These are phyloP conservation scores for Lasiurus cinereus DNA, from an alignment of 2,113 vertebrate genomes.

Conservation along the genomic window DNA sequence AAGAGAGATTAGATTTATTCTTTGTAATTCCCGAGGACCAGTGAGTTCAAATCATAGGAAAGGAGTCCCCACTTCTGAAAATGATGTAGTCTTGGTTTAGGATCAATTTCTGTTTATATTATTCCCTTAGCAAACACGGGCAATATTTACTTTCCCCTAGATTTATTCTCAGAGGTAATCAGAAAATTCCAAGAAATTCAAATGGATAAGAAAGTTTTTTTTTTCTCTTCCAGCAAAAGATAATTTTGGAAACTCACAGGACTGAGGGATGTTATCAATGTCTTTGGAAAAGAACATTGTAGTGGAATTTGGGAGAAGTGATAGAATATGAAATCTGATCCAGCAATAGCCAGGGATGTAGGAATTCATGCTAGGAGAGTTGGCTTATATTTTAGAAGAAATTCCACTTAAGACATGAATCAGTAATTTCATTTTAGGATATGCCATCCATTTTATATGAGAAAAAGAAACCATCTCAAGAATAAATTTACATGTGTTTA, in stretches of 20 bases:
- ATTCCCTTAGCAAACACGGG: neutral
- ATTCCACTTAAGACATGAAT: neutral
- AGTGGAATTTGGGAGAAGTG: neutral
- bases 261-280: neutral
- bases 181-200: neutral
- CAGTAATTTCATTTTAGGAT: neutral
- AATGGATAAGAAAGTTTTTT: neutral
- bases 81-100: neutral
- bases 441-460: neutral
- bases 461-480: neutral
- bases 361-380: neutral
- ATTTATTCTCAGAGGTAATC: neutral
- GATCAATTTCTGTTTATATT: neutral
- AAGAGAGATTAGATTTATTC: neutral
- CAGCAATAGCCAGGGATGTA: neutral
- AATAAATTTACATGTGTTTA: neutral
- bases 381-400: neutral
- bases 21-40: rapidly evolving
- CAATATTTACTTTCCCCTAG: neutral
- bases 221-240: neutral
- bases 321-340: neutral
- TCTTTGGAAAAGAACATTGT: neutral
- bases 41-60: neutral
- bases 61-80: neutral
- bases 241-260: neutral